Evolutionary conservation across 1,140 invertebrate species (phyloP).

Genomic region (Calephelis nemesis): DNA sequence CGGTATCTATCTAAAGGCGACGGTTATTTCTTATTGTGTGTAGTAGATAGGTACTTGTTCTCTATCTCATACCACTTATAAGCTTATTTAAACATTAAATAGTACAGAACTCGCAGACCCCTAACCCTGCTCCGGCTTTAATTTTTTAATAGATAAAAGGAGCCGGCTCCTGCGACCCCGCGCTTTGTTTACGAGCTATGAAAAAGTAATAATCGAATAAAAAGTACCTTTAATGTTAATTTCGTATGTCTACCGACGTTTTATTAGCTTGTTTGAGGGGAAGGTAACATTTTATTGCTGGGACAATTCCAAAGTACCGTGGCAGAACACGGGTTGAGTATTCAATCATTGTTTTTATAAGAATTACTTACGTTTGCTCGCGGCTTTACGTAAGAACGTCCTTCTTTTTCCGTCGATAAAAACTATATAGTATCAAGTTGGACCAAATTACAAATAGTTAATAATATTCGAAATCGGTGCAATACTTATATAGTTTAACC

Average conservation of each 20-base stretch:
- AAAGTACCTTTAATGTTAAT: conserved; percentile 31
- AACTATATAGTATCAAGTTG: too few species aligned
- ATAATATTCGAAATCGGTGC: too few species aligned
- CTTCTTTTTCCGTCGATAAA: too few species aligned
- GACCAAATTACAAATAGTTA: too few species aligned
- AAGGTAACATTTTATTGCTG: conserved; percentile 12
- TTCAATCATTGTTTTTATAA: background rate
- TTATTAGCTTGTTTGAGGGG: conserved; percentile 18
- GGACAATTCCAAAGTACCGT: background rate
- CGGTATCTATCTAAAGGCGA: too few species aligned
- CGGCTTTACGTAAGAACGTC: too few species aligned
- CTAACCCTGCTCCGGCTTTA: background rate
- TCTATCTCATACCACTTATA: too few species aligned
- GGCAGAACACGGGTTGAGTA: background rate
- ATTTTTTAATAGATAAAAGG: conserved; percentile 34
- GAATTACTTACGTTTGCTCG: too few species aligned
- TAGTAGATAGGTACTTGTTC: too few species aligned
- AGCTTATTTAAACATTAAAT: background rate
- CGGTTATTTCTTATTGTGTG: too few species aligned
- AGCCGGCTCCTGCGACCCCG: conserved; percentile 29
- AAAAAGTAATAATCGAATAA: conserved; percentile 39
- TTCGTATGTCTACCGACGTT: conserved; percentile 28
- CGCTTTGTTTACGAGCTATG: conserved; percentile 39
- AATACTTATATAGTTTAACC: too few species aligned
- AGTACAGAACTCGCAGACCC: background rate